Base-by-base conservation (phyloP, 2,113 vertebrate genomes). In the Zosterops japonicus region DNA sequence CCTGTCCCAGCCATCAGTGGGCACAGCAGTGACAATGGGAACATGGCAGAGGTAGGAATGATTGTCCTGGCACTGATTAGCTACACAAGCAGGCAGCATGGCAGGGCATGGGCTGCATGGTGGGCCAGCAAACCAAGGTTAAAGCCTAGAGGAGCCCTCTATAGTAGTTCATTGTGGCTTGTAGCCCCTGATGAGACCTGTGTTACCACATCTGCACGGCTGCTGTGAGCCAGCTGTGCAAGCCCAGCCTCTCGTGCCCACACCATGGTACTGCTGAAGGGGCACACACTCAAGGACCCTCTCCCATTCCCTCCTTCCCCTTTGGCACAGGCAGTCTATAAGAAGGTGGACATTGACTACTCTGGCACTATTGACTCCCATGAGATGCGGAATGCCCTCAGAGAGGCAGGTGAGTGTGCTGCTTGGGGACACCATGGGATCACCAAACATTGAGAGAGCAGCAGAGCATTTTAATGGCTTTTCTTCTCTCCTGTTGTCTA, bases 311-410 rank as follows among this genome's bases (percentile, higher is more conserved):
- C 23, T 71, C 14, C 16, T 87, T 96, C 74, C 78, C 55, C 77
- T 95, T 50, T 94, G 72, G 33, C 78, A 31, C 67, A 99, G 98
- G 93, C 76, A 14, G 98, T 98, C 92, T 99, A 97, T 52, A 96
- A 80, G 91, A 97, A 98, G 83, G 96, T 95, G 12, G 98, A 98
- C 81, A 46, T n/a, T 5, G 97, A 98, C 84, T 97, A 72, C 52
- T 97, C 93, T 0, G 98, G 98, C 25, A 97, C 97, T 82, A 98
- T 98, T 0, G 96, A 98, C 49, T 97, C 98, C 47, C 96, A 98
- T 1, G 97, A 98, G 94, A 98, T 99, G 98, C 87, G 88, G 41
- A 96, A 96, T 52, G 98, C 98, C 64, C 96, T 98, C 63, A 96
- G 95, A 69, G 98, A 98, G 92, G 97, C 97, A 88, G 98, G 98